Evolutionary conservation across 2,797 vertebrate species (phyloP), one percentile per base, ranked within the genome.

Genomic region (Anabas testudineus): DNA sequence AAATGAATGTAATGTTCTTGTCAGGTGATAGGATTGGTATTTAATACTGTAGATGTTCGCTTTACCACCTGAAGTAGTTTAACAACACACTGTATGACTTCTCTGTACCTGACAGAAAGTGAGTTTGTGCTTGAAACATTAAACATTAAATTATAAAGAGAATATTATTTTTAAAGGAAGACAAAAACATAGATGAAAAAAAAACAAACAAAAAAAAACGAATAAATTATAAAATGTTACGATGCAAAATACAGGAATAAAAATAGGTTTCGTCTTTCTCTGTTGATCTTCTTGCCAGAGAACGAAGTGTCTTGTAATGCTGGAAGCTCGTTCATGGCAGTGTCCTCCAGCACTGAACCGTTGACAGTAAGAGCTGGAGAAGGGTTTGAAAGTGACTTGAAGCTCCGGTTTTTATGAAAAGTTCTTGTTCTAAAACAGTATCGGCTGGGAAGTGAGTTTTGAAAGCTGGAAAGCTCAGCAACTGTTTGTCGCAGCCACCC

Each of bases 251-350:
- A 14, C 15, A 64, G 51, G 13, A 57, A 19, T 62, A 70, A 22
- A 71, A 74, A 74, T 60, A 72, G 34, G 49, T 59, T 16, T 2
- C 24, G 54, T 46, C n/a, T 42, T 19, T 4, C 21, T 39, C 26
- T 36, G 52, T 70, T 52, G 66, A 64, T 69, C 32, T 62, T 19
- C 24, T 10, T 37, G 19, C 51, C 55, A 3, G 48, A 73, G 54
- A 66, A 48, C 53, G 47, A 78, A 68, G 48, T 16, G 16, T 62
- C 36, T 76, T 65, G 49, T 71, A 56, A 42, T 26, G 66, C 72
- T 51, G 5, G 62, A 60, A 78, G 48, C 55, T 19, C 1, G 46
- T 71, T 78, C 77, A 26, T 9, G 41, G 59, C 66, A 1, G 8
- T 15, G 0, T 81, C 77, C 67, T 74, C 43, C 55, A 48, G 70